Conservation (phyloP, 1,140 invertebrate genomes). For the Diuraphis noxia region DNA sequence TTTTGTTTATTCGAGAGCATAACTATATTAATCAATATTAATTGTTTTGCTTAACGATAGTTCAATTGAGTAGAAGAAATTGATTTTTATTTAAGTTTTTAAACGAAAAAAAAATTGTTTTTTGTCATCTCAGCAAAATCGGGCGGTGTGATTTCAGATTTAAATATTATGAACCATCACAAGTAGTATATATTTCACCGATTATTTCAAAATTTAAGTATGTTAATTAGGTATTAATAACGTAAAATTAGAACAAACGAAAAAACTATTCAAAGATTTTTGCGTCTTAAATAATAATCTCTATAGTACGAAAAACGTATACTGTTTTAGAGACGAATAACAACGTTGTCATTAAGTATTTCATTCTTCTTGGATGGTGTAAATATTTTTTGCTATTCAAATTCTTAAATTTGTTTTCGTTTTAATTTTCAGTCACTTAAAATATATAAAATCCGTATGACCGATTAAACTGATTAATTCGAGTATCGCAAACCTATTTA, state of each 20-base stretch:
- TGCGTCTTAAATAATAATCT: background rate
- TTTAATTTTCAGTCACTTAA: background rate
- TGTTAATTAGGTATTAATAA: background rate
- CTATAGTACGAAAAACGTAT: background rate
- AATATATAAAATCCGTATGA: background rate
- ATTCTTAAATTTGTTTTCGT: too few species aligned
- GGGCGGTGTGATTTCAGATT: background rate
- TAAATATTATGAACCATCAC: background rate
- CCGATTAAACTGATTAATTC: background rate
- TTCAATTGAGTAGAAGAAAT: background rate
- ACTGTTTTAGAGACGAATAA: background rate
- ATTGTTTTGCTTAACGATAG: background rate
- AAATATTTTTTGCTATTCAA: background rate
- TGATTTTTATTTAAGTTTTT: background rate
- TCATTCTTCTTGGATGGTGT: background rate
- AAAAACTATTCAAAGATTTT: background rate
- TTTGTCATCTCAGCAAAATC: too few species aligned
- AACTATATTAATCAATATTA: background rate
- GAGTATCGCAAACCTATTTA: background rate
- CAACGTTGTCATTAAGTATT: background rate
- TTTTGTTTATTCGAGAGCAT: background rate
- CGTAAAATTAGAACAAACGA: too few species aligned
- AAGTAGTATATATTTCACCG: too few species aligned
- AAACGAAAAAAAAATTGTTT: background rate
- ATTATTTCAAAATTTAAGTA: background rate